Evolutionary conservation across 35 echinoderm and acorn worm species (phyloP).

Genomic region (Hemicentrotus pulcherrimus): DNA sequence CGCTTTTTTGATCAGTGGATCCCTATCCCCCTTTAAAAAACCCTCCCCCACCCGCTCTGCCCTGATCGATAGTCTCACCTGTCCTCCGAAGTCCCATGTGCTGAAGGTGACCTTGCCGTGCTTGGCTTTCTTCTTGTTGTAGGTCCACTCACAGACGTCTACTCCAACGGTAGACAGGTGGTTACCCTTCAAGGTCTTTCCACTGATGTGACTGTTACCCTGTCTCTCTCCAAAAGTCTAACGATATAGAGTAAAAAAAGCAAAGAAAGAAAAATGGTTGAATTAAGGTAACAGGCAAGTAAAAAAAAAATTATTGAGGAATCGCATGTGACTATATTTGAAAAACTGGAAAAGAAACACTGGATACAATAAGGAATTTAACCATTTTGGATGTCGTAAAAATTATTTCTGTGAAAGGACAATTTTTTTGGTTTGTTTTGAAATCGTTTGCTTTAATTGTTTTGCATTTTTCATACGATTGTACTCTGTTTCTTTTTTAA

Average conservation of each 20-base stretch:
- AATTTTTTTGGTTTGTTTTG: too few species aligned
- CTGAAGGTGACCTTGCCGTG: conserved; percentile 93
- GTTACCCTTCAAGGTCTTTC: conserved; percentile 86
- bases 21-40: too few species aligned
- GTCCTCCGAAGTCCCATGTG: conserved; percentile 99
- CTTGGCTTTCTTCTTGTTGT: conserved; percentile 78
- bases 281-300: background rate
- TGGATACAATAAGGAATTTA: too few species aligned
- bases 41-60: too few species aligned
- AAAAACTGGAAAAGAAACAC: background rate
- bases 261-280: background rate
- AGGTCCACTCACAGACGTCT: conserved; percentile 90
- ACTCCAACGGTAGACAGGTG: conserved; percentile 95
- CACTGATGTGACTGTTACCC: conserved; percentile 79
- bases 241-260: background rate
- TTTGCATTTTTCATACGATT: too few species aligned
- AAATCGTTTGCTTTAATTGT: too few species aligned
- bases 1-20: background rate
- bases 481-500: too few species aligned
- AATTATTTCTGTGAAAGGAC: too few species aligned
- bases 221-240: conserved; percentile 89
- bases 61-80: conserved; percentile 56
- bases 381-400: too few species aligned
- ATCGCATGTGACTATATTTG: background rate
- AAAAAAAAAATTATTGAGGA: background rate